Evolutionary conservation across 2,888 invertebrate species (phyloP).

Genomic region (Amblyteles armatorius): DNA sequence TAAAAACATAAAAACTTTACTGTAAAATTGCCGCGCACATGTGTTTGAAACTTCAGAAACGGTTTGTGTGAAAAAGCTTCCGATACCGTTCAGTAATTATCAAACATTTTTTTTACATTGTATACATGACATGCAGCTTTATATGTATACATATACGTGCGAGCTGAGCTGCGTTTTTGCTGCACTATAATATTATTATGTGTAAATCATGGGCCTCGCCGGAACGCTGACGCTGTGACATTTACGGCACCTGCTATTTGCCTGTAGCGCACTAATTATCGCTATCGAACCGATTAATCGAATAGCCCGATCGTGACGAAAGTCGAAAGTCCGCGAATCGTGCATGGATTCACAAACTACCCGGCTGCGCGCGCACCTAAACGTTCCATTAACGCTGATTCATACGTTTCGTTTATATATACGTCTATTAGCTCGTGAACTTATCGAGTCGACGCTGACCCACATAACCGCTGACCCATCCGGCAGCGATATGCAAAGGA

Average conservation of each 20-base stretch:
- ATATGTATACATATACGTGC: background rate
- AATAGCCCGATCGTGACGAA: slow-evolving; percentile 35
- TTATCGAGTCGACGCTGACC: slow-evolving; percentile 55
- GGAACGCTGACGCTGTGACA: slow-evolving; percentile 28
- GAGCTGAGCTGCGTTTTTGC: background rate
- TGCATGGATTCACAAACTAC: slow-evolving; percentile 34
- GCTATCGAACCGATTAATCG: slow-evolving; percentile 37
- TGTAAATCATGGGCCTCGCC: slow-evolving; percentile 1
- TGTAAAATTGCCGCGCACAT: too few relatives aligned
- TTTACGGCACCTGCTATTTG: slow-evolving; percentile 19
- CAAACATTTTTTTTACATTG: too few relatives aligned
- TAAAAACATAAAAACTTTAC: too few relatives aligned
- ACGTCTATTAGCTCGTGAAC: slow-evolving; percentile 14
- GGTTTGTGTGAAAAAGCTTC: too few relatives aligned
- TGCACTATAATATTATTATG: background rate
- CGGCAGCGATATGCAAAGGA: slow-evolving; percentile 23
- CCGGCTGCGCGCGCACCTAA: background rate
- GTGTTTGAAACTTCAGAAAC: too few relatives aligned
- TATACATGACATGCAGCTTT: background rate
- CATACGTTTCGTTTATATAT: slow-evolving; percentile 19
- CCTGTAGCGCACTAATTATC: slow-evolving; percentile 39
- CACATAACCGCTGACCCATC: slow-evolving; percentile 52
- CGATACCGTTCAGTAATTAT: too few relatives aligned
- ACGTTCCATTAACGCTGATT: background rate
- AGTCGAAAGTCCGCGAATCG: slow-evolving; percentile 50